phyloP scores from a whole-genome alignment of 2,797 vertebrate genomes.

The Accipiter superciliosus region DNA sequence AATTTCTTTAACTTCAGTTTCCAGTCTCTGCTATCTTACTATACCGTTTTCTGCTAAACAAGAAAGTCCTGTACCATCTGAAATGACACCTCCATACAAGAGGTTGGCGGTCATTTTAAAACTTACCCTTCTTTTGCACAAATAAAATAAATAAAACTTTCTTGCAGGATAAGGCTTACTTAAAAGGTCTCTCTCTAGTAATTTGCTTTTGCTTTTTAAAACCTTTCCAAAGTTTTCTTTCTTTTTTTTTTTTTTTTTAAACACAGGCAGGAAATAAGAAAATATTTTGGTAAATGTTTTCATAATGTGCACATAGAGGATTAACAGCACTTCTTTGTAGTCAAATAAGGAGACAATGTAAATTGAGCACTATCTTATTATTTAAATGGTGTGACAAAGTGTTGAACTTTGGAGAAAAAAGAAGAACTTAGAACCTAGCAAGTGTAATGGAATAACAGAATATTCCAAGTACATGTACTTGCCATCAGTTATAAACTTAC shows the following conservation, averaged over 20 bases:
- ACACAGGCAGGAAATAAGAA: background rate
- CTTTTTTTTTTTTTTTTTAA: background rate
- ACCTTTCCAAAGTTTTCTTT: background rate
- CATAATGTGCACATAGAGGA: background rate
- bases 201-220: background rate
- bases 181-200: background rate
- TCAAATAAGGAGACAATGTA: background rate
- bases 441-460: background rate
- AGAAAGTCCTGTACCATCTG: background rate
- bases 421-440: background rate
- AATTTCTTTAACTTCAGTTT: background rate
- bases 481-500: background rate
- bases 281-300: background rate
- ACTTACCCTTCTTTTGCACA: background rate
- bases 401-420: background rate
- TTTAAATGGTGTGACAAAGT: background rate
- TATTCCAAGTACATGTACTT: background rate
- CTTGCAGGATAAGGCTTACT: background rate
- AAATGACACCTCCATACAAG: background rate
- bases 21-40: background rate
- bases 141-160: background rate
- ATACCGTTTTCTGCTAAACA: background rate
- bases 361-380: background rate
- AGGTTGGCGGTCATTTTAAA: background rate
- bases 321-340: background rate